Base-by-base conservation (phyloP, 1,140 invertebrate species). In the Heliconius nattereri region DNA sequence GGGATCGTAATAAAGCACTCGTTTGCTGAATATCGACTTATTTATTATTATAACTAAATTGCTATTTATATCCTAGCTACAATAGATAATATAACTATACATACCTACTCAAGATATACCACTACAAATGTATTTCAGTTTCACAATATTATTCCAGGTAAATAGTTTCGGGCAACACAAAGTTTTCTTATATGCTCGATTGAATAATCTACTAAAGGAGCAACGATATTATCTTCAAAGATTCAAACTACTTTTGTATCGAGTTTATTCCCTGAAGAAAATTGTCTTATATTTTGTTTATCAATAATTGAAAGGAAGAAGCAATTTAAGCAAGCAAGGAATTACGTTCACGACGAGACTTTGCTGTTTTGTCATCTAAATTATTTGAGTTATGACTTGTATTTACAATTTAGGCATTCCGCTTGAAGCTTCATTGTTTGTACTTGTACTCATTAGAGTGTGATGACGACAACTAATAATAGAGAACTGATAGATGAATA, bases 251-350 rank as follows among this genome's bases (percentile, higher is more conserved):
- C 29, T 60, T 75, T 71, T 76, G 60, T 45, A 37, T 57, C 60
- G 20, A 76, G 60, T 76, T 70, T 49, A 49, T 76, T 71, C 60
- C 75, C 40, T 35, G 3, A 76, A 76, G 75, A 71, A 76, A 76
- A 70, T 71, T 71, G 29, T 26, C 45, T 29, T 76, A 71, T 71
- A 66, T 66, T 66, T 66, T 66, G 60, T 66, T 66, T 66, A 66
- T 66, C 52, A 78, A 35, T 35, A 35, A 72, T 78, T 78, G 49
- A 57, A 72, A 73, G 49, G 49, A 78, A 78, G 29, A 78, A 78
- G 49, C 71, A 73, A 78, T 73, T 73, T 72, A 57, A 77, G 60
- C 45, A 52, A 29, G 66, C 29, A 49, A 60, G 52, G 57, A 37
- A 52, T 78, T 72, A 72, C 70, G 32, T 72, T 26, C 52, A 29